Evolutionary conservation across 1,140 invertebrate species (phyloP), one percentile per base, ranked within the genome.

Genomic region (Drosophila suzukii): DNA sequence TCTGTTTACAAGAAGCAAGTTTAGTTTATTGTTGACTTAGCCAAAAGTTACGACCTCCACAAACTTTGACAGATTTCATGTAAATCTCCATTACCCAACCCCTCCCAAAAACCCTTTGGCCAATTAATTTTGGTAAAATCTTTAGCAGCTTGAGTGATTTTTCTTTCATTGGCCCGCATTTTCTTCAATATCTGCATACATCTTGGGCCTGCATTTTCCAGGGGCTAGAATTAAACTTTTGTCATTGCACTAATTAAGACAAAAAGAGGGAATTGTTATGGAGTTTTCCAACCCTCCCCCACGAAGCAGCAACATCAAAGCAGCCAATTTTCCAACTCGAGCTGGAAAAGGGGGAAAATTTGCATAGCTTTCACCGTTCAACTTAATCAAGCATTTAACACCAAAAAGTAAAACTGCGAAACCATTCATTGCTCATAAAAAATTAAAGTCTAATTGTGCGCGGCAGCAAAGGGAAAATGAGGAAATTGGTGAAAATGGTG

Each of bases 341-440:
- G 2, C 27, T 5, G 3, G 11, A n/a, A 36, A 60, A 20, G 20
- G 61, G 27, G 38, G 54, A n/a, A 75, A 84, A 85, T 84, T 85
- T 81, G 73, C 81, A 85, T 84, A 77, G 72, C 71, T 43, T 50
- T 70, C 13, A 50, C 60, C 65, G 78, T 84, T 60, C 70, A 86
- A 76, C 72, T 79, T 83, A 89, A 89, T 86, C 83, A 89, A 79
- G 84, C 76, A 86, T 88, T 86, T 88, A 82, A 79, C 82, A 88
- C 84, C 71, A 78, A 82, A 86, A 86, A 82, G 71, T 71, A 75
- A 78, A 78, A 86, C 66, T 76, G 75, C 63, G 62, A 79, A 77
- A 82, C 75, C 79, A 88, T 89, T 86, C 83, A 76, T 76, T 83
- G 83, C 83, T 86, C 84, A 86, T 86, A 89, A 86, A 86, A 86